Evolutionary conservation across 1,140 invertebrate genomes (phyloP).

Genomic region (Oedothorax gibbosus): DNA sequence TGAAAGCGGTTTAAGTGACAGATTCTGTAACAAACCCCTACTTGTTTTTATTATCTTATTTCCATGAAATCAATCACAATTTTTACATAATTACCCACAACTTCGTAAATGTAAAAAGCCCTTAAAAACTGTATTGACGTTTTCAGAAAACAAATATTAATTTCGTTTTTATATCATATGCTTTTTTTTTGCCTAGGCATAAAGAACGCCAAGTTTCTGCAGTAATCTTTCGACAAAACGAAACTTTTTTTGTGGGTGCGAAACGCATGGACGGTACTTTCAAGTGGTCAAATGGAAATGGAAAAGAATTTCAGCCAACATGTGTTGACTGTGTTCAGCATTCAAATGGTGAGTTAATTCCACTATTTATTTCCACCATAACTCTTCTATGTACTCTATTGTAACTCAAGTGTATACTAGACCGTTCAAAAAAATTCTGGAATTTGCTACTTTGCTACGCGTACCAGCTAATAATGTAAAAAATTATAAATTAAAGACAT

Average conservation of each 20-base stretch:
- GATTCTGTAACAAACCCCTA: too few relatives aligned
- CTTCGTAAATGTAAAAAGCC: background rate
- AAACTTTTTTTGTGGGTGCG: background rate
- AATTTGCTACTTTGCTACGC: too few relatives aligned
- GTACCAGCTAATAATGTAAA: too few relatives aligned
- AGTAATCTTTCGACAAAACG: slow-evolving; percentile 17
- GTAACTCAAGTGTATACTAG: too few relatives aligned
- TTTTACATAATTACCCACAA: too few relatives aligned
- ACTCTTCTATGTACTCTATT: too few relatives aligned
- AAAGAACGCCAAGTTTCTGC: slow-evolving; percentile 11
- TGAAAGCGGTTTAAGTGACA: too few relatives aligned
- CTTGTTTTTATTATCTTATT: too few relatives aligned
- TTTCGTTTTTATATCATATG: background rate
- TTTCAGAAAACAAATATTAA: background rate
- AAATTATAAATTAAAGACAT: too few relatives aligned
- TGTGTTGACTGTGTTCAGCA: slow-evolving; percentile 1
- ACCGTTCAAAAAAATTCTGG: too few relatives aligned
- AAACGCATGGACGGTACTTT: background rate
- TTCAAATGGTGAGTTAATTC: slow-evolving; percentile 3
- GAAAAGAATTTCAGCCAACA: background rate
- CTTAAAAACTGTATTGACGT: background rate
- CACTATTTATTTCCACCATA: background rate
- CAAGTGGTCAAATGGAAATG: slow-evolving; percentile 17
- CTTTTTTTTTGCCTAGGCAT: background rate
- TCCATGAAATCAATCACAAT: too few relatives aligned